A percentile compares a stretch with the other conserved stretches of the same genome.
Conservation (phyloP, 2,113 vertebrate genomes). For the Rhinogobius similis region DNA sequence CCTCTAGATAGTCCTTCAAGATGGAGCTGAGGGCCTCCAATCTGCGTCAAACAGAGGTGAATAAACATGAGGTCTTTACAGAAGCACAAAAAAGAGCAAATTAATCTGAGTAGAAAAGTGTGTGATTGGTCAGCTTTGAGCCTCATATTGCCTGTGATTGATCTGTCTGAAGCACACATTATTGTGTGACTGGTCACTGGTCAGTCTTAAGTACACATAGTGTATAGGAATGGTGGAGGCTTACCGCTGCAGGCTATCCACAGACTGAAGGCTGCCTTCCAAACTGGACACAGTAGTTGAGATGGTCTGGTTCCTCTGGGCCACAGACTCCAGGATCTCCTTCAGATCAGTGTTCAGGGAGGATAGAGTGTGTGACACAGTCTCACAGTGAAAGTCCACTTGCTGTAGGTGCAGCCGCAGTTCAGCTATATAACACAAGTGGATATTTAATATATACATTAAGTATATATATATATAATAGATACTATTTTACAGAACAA, state of each 20-base stretch:
- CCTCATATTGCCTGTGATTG: not conserved
- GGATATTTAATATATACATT: conserved; percentile 7
- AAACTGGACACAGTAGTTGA: conserved; percentile 18
- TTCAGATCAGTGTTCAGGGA: conserved; percentile 35
- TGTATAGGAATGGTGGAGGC: not conserved
- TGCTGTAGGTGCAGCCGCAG: conserved; percentile 45
- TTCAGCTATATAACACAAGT: conserved; percentile 44
- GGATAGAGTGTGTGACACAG: conserved; percentile 18
- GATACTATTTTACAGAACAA: not conserved
- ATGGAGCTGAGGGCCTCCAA: conserved; percentile 23
- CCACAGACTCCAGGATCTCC: conserved; percentile 34
- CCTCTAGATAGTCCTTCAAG: conserved; percentile 50
- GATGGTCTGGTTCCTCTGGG: conserved; percentile 24
- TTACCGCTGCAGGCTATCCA: conserved; percentile 40
- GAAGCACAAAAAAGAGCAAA: not conserved
- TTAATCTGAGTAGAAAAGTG: not conserved
- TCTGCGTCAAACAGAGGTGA: conserved; percentile 24
- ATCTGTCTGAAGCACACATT: not conserved
- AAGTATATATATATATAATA: too few species aligned
- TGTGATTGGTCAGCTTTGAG: not conserved
- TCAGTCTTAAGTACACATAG: too few species aligned
- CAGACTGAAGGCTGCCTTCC: conserved; percentile 18
- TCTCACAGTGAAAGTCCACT: conserved; percentile 34
- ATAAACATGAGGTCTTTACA: not conserved
- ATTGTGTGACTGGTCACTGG: not conserved